Base-by-base conservation (phyloP, 2,797 vertebrate species). In the Macropus fuliginosus region DNA sequence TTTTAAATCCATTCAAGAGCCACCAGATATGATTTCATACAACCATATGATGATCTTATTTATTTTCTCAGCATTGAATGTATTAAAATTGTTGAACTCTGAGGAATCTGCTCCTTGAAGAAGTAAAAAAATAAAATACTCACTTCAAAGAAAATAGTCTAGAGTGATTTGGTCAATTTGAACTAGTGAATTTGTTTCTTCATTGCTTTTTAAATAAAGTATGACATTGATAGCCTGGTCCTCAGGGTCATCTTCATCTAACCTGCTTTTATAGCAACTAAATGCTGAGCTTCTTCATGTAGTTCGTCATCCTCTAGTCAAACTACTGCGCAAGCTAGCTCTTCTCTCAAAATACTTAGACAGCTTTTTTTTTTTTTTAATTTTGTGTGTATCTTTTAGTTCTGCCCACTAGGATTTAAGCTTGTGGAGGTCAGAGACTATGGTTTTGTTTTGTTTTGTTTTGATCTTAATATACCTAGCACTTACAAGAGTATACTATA, bases 391-490 rank as follows among this genome's bases (percentile, higher is more conserved):
- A 55, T 91, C 24, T 96, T 96, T 54, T 92, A 91, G 93, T 95
- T 87, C 55, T 56, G 54, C 89, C 5, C 28, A 92, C 29, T 94
- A 96, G 87, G 54, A 93, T 90, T 55, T 95, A 91, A 40, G 91
- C 56, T 95, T 54, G 54, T 28, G 91, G 57, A 94, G 94, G 52
- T n/a, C 91, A 91, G 94, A 93, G 11, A 94, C 40, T 91, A 81
- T 92, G 46, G 90, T 93, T 94, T 59, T 90, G 46, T 91, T 93
- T 94, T 56, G 55, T 59, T 94, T 62, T 92, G 92, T 56, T 87
- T 91, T 91, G 91, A 56, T 96, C 34, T 94, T 93, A 54, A 50
- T 46, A 27, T 46, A 27, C 74, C n/a, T 31, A 81, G 18, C 6
- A 81, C 74, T n/a, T 81, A 46, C 8, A 81, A 81, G 21, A 81